A percentile compares a stretch with the other conserved stretches of the same genome.
phyloP scores from a whole-genome alignment of 2,113 vertebrate species.

The Merops nubicus region DNA sequence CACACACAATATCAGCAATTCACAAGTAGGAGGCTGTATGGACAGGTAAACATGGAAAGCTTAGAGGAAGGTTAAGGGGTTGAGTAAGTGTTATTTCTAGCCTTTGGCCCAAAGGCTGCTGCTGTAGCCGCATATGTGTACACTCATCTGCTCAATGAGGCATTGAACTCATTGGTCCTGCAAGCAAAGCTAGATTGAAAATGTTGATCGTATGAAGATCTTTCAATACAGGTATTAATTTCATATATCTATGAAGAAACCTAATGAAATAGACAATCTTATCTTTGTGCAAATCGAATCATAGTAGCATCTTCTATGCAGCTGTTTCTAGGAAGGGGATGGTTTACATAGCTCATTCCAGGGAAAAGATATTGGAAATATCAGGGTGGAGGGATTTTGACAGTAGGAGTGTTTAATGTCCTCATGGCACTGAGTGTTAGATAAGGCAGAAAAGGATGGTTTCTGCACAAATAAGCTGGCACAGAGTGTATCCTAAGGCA shows the following conservation, averaged over 20 bases:
- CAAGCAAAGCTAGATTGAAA: not conserved
- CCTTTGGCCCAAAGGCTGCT: not conserved
- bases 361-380: not conserved
- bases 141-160: not conserved
- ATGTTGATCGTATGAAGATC: not conserved
- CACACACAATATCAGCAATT: not conserved
- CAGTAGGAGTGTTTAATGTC: not conserved
- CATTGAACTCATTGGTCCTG: not conserved
- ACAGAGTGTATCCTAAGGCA: not conserved
- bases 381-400: not conserved
- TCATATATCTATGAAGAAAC: not conserved
- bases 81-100: not conserved
- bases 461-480: not conserved
- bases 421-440: not conserved
- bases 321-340: not conserved
- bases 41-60: not conserved
- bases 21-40: not conserved
- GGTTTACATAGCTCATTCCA: not conserved
- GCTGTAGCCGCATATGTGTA: not conserved
- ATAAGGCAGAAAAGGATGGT: fast-evolving
- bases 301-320: not conserved
- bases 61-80: not conserved
- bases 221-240: not conserved
- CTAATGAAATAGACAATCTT: fast-evolving
- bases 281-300: not conserved